These are phyloP conservation scores for Hetaerina titia DNA, from an alignment of 2,888 invertebrate genomes.

Conservation along the genomic window DNA sequence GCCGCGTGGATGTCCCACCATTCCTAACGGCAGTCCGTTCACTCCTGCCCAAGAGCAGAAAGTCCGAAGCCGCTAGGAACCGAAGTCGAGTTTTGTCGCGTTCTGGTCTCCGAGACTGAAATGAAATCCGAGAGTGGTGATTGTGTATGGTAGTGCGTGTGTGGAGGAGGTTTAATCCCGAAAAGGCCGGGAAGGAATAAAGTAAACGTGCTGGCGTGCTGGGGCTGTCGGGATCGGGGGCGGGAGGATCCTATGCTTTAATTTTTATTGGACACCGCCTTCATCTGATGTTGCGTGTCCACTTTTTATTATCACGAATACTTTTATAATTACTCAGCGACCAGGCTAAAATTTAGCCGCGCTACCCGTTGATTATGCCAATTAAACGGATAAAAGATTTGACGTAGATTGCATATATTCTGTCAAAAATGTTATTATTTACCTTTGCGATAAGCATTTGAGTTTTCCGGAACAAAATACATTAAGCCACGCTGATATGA, in stretches of 20 bases:
- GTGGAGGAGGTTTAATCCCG: background rate
- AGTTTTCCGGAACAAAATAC: conserved; percentile 52
- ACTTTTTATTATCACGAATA: conserved; percentile 34
- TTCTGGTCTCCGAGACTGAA: background rate
- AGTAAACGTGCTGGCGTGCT: background rate
- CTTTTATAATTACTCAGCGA: conserved; percentile 29
- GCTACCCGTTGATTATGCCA: conserved; percentile 22
- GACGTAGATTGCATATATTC: conserved; percentile 19
- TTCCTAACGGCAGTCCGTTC: background rate
- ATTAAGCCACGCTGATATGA: conserved; percentile 19
- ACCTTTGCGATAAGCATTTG: background rate
- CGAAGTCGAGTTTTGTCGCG: background rate
- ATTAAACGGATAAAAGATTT: conserved; percentile 2
- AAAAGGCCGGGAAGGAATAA: background rate
- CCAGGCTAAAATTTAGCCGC: conserved; percentile 27
- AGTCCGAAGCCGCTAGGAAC: too few species aligned
- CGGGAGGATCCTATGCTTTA: background rate
- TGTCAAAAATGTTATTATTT: conserved; percentile 30
- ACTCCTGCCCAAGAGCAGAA: background rate
- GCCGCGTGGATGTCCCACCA: background rate
- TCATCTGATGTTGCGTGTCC: conserved; percentile 21
- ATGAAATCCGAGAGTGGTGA: background rate
- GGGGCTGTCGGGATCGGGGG: background rate
- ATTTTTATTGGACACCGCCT: conserved; percentile 19
- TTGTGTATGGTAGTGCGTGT: background rate